Evolutionary conservation across 2,797 vertebrate genomes (phyloP), one percentile per base, ranked within the genome.

Genomic region (Acanthurus lineatus): DNA sequence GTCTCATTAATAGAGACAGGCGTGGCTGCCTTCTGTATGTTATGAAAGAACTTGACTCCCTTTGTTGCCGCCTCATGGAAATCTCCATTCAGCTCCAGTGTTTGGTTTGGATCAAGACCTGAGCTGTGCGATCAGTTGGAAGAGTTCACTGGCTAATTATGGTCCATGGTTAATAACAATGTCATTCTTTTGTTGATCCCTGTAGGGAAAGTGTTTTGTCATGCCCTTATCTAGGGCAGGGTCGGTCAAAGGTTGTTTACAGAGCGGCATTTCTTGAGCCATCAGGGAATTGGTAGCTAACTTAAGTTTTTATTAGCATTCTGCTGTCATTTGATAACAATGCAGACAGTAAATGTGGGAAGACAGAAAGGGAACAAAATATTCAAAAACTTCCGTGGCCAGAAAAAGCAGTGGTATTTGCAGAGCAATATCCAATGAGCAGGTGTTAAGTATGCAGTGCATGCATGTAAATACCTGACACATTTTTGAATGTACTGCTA

Each of bases 21-120:
- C 1, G 71, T 56, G 72, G 42, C 54, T 4, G 16, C 53, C 53
- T 53, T 38, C 81, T 65, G 67, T 59, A 17, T 74, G n/a, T 79
- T 49, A 57, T 35, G 56, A 40, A 17, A 69, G 64, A 90, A 84
- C 68, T 20, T 19, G 75, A 85, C 57, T 83, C 80, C 59, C 47
- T 86, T 78, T 86, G 77, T 89, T 73, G 74, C 69, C 8, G 82
- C 58, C 58, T 22, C 5, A 14, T 72, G 84, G 70, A 89, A 89
- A 88, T 83, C 80, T 82, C 73, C 61, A 52, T 58, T 80, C 56
- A 76, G 53, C 42, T 11, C 3, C 3, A 60, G 19, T 81, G 77
- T 86, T 88, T 91, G 62, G 45, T 79, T 86, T 82, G 76, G 85
- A 82, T 89, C 62, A 77, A 75, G 44, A 73, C 42, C 16, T 53